Percentiles rank a stretch among this genome's conserved stretches.
Evolutionary conservation across 2,888 invertebrate genomes (phyloP).

Genomic region (Argyresthia goedartella): DNA sequence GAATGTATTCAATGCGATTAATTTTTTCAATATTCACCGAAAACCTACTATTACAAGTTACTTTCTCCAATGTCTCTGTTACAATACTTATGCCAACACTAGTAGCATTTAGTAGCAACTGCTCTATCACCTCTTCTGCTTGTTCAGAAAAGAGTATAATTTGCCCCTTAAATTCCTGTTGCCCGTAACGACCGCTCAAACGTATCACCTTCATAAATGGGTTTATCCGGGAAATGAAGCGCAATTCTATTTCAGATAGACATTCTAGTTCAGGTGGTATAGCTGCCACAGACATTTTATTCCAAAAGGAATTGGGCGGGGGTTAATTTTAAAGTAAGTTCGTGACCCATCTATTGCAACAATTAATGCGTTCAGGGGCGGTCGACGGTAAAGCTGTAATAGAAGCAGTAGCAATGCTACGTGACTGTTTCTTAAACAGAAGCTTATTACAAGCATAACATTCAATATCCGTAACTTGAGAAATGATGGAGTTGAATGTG

Average conservation of each 20-base stretch:
- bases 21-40: background rate
- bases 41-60: background rate
- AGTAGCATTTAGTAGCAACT: background rate
- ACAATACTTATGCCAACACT: background rate
- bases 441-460: no score
- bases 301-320: background rate
- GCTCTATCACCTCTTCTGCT: background rate
- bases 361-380: no score
- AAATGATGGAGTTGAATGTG: no score
- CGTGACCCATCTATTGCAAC: no score
- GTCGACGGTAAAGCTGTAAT: no score
- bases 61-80: background rate
- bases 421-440: no score
- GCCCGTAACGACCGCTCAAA: background rate
- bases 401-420: no score
- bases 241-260: background rate
- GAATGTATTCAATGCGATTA: background rate
- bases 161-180: background rate
- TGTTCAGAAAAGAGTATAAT: background rate
- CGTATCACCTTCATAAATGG: background rate
- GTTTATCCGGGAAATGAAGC: background rate
- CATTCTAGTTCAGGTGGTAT: background rate
- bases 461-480: no score
- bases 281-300: background rate
- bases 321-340: background rate